Percentiles rank a stretch among this genome's conserved stretches.
Evolutionary conservation across 1,140 invertebrate genomes (phyloP).

Genomic region (Periplaneta americana): DNA sequence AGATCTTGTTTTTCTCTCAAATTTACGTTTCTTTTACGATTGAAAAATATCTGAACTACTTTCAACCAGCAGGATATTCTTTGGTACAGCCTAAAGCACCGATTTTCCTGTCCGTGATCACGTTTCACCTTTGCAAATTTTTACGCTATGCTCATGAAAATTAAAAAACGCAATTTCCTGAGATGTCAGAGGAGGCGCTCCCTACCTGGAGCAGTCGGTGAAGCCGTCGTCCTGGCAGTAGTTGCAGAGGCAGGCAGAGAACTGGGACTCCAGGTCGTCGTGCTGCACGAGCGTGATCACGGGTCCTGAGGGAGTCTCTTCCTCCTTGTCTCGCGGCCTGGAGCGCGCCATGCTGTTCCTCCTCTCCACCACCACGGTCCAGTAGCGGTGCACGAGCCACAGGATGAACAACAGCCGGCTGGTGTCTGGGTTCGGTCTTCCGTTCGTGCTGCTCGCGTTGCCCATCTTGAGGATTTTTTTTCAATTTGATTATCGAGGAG

Average conservation of each 20-base stretch:
- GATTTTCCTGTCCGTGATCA: no score
- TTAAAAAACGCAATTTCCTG: no score
- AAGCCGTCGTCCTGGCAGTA: background rate
- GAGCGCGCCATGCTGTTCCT: background rate
- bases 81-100: no score
- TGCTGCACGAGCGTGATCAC: background rate
- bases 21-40: no score
- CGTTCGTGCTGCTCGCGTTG: background rate
- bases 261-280: background rate
- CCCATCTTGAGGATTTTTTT: background rate
- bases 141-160: no score
- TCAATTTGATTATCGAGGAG: no score
- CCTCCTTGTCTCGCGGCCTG: background rate
- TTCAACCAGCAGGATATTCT: no score
- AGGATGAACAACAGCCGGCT: background rate
- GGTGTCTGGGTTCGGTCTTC: background rate
- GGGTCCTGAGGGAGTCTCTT: no score
- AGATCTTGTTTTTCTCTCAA: no score
- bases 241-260: background rate
- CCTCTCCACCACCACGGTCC: background rate
- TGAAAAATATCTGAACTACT: no score
- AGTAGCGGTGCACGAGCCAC: background rate
- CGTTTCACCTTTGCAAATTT: no score
- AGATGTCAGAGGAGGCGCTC: no score
- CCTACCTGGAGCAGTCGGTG: background rate